Evolutionary conservation across 2,888 invertebrate species (phyloP).

Genomic region (Yponomeuta cagnagella): DNA sequence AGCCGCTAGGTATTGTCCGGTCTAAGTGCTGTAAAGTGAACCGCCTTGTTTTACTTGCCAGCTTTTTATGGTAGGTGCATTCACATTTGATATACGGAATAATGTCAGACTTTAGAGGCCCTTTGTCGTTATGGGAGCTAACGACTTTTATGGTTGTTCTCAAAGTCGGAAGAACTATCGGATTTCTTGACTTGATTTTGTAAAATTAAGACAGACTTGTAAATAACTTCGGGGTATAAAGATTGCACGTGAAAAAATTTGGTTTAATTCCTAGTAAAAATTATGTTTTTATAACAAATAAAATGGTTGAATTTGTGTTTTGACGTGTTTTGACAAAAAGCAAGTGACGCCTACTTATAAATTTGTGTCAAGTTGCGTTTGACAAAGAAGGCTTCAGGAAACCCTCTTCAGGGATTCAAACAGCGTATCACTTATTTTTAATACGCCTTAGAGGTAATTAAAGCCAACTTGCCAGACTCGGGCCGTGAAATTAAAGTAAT

Average conservation of each 20-base stretch:
- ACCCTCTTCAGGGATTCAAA: not conserved
- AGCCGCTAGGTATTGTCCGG: slow-evolving; percentile 20
- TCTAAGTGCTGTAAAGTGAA: slow-evolving; percentile 28
- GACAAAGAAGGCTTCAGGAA: not conserved
- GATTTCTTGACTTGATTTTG: too few species aligned
- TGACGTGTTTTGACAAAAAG: not conserved
- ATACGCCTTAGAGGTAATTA: slow-evolving; percentile 9
- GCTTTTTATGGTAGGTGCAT: not conserved
- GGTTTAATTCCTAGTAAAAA: too few species aligned
- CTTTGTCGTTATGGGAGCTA: too few species aligned
- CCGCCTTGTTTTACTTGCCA: slow-evolving; percentile 20
- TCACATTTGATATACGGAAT: too few species aligned
- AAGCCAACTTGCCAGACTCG: slow-evolving; percentile 1
- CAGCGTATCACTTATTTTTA: slow-evolving; percentile 1
- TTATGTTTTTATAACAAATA: too few species aligned
- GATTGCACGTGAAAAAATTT: too few species aligned
- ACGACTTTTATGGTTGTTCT: not conserved
- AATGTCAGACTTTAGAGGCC: too few species aligned
- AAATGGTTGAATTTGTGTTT: too few species aligned
- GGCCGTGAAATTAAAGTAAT: slow-evolving; percentile 36
- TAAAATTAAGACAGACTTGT: too few species aligned
- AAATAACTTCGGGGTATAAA: too few species aligned
- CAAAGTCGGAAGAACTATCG: not conserved
- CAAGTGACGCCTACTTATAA: not conserved
- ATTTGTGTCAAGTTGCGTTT: not conserved